Evolutionary conservation across 2,113 vertebrate genomes (phyloP), one percentile per base, ranked within the genome.

Genomic region (Periophthalmus modestus): DNA sequence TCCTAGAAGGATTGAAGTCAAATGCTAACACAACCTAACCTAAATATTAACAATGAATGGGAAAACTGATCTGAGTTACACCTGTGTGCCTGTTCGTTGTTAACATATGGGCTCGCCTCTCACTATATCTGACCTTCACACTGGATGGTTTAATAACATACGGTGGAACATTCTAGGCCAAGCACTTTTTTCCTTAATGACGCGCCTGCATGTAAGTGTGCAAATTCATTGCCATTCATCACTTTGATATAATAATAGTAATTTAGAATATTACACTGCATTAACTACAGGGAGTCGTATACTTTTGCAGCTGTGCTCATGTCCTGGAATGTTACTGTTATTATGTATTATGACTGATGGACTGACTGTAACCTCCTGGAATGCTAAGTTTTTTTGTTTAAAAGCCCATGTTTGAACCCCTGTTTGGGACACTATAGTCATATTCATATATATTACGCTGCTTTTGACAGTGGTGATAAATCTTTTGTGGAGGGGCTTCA

Each of bases 381-480:
- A 55, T 59, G 34, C 24, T 1, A 2, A n/a, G n/a, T 3, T 3
- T 59, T 48, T 52, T 48, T 2, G 47, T 48, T 24, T 36, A 69
- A 57, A 24, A 75, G 19, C 7, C 15, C 39, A 43, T 21, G 9
- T 72, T 57, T 77, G 72, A 61, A 34, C 50, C 10, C 28, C n/a
- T n/a, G 0, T 21, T 19, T 9, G 14, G 39, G 70, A 6, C 28
- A 59, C 16, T 55, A 2, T 7, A 55, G 33, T 63, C 48, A 66
- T 52, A 46, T 69, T 65, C 75, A 67, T 47, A 65, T 73, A 75
- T 74, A 77, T 77, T 65, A 48, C 39, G 21, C 69, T 54, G 39
- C 52, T 73, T 39, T 33, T 11, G 77, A 71, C 71, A 69, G 19
- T 6, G 52, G 68, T 78, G 67, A 79, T 85, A 63, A 79, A 88